Base-by-base conservation (phyloP, 2,797 vertebrate species). In the Trachurus trachurus region DNA sequence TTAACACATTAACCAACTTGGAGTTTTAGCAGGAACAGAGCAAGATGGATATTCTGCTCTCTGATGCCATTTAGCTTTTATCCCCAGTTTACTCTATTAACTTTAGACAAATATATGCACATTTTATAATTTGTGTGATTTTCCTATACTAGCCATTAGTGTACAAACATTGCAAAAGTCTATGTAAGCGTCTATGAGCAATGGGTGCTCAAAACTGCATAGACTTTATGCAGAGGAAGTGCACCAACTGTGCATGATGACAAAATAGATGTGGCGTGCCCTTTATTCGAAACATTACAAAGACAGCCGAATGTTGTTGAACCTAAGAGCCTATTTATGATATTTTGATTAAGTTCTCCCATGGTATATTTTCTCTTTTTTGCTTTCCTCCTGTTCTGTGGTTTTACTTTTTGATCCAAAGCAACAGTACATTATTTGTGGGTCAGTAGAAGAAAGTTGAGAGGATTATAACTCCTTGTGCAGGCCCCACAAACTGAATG, bases 391-490 rank as follows among this genome's bases (percentile, higher is more conserved):
- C 11, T 42, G 40, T 42, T 47, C 17, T 49, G 6, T 17, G 9
- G 47, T 49, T 49, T 3, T 19, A 9, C 6, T 10, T 49, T 7
- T 50, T 16, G 44, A 45, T 45, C 49, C 50, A 58, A 39, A 69
- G 69, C 15, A 70, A 66, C 44, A n/a, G 63, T 56, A 9, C 47
- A 21, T 34, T 52, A 42, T 66, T 71, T 79, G 54, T 86, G 68
- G 65, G 81, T 84, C 82, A 83, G 59, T 39, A 54, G 56, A 54
- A 69, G 58, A 76, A 78, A 47, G 71, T 80, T 74, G 34, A 57
- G 58, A 56, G 64, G 70, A 76, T 84, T 79, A 64, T 67, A 81
- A 49, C 17, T 74, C 52, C 49, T 74, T 49, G 49, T 37, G n/a
- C 45, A 60, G 4, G 4, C 11, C 21, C 62, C 49, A 17, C 22